Conservation (phyloP, 2,113 vertebrate species). For the Atherinomorus stipes region DNA sequence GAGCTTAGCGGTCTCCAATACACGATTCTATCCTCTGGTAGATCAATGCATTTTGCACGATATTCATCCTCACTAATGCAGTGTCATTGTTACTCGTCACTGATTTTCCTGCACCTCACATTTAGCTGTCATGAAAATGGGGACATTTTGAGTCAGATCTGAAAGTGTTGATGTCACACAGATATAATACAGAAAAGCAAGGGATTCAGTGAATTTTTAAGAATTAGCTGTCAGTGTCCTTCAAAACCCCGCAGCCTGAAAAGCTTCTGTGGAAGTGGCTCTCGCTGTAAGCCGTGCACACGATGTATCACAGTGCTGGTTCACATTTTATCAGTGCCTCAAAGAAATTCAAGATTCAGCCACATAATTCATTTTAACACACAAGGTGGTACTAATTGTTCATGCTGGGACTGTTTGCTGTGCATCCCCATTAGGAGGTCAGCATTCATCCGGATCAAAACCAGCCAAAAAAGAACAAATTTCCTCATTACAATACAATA, state of each 20-base stretch:
- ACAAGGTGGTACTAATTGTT: neutral
- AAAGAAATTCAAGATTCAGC: constrained; percentile 25
- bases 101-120: constrained; percentile 7
- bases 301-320: neutral
- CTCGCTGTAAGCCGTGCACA: constrained; percentile 2
- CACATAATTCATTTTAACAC: neutral
- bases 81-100: neutral
- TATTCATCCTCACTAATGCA: constrained; percentile 10
- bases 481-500: constrained; percentile 41
- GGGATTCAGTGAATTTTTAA: neutral
- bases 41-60: constrained; percentile 32
- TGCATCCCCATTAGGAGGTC: neutral
- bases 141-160: constrained; percentile 3
- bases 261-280: constrained; percentile 12
- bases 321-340: neutral
- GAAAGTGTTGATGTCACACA: neutral
- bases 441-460: constrained; percentile 17
- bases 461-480: neutral
- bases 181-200: neutral
- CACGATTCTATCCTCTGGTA: constrained; percentile 14
- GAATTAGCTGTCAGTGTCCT: constrained; percentile 7
- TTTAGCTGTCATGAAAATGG: neutral
- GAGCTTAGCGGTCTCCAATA: neutral
- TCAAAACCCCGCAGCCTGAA: constrained; percentile 1
- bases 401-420: neutral